These are phyloP conservation scores for Polydrusus pterygomalis DNA, from an alignment of 2,888 invertebrate genomes.

Conservation along the genomic window DNA sequence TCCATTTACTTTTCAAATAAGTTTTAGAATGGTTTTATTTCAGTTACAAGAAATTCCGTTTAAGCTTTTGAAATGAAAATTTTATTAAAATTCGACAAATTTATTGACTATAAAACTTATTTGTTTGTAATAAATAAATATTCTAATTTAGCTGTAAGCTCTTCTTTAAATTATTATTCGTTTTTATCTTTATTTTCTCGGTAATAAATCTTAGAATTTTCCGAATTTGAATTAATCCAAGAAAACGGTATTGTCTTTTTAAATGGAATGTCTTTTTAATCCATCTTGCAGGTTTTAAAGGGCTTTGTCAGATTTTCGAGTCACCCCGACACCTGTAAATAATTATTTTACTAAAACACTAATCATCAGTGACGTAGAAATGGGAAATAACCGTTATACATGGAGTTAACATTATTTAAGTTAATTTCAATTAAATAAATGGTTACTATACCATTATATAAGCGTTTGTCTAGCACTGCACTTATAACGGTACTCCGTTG, in stretches of 20 bases:
- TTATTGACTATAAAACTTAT: constrained; percentile 19
- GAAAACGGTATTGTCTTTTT: background rate
- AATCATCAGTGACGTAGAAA: too few species aligned
- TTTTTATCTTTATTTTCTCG: constrained; percentile 4
- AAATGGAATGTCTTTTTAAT: constrained; percentile 1
- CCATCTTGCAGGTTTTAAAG: background rate
- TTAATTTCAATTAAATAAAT: too few species aligned
- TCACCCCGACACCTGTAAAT: background rate
- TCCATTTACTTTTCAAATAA: constrained; percentile 19
- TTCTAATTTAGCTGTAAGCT: constrained; percentile 11
- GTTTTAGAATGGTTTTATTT: constrained; percentile 7
- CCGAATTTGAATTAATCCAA: background rate
- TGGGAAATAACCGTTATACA: too few species aligned
- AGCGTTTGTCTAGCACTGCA: too few species aligned
- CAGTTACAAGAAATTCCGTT: background rate
- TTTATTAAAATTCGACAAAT: constrained; percentile 10
- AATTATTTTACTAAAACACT: background rate
- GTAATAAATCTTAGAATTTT: constrained; percentile 11
- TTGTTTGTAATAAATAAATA: constrained; percentile 26
- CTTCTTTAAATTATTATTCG: background rate
- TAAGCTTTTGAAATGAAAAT: constrained; percentile 23
- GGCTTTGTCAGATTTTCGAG: background rate
- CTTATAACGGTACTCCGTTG: too few species aligned
- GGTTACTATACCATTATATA: too few species aligned
- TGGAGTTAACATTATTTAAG: too few species aligned